A percentile compares a stretch with the other conserved stretches of the same genome.
These are phyloP conservation scores for Apostichopus japonicus DNA, from an alignment of 35 echinoderm and acorn worm species.

Conservation along the genomic window DNA sequence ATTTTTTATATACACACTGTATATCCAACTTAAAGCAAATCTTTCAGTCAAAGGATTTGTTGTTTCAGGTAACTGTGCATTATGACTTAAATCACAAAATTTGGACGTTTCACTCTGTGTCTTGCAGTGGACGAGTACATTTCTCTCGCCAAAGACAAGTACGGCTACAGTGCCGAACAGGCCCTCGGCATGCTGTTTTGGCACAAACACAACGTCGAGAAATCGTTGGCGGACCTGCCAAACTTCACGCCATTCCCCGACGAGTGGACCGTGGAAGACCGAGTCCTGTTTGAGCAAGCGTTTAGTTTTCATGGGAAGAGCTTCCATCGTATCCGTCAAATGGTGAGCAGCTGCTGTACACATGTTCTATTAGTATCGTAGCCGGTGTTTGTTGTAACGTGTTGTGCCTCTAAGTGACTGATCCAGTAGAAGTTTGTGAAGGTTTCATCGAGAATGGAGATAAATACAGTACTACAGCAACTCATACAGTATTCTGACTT, in stretches of 20 bases:
- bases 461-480: too few relatives aligned
- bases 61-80: too few relatives aligned
- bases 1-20: too few relatives aligned
- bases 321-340: conserved; percentile 96
- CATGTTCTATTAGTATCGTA: too few relatives aligned
- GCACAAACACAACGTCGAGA: conserved; percentile 89
- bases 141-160: conserved; percentile 90
- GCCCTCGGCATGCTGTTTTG: conserved; percentile 98
- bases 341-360: conserved; percentile 55
- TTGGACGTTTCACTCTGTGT: neutral
- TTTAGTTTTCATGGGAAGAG: conserved; percentile 99
- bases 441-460: too few relatives aligned
- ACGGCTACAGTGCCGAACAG: conserved; percentile 99
- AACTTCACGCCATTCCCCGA: conserved; percentile 98
- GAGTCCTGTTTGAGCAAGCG: conserved; percentile 97
- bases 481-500: too few relatives aligned
- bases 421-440: too few relatives aligned
- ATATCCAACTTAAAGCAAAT: too few relatives aligned
- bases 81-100: too few relatives aligned
- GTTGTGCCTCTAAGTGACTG: too few relatives aligned
- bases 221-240: conserved; percentile 83
- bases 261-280: conserved; percentile 97
- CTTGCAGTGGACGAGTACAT: conserved; percentile 99
- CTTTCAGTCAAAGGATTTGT: too few relatives aligned
- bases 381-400: too few relatives aligned